Percentiles rank a stretch among this genome's conserved stretches.
Conservation (phyloP, 2,888 invertebrate species). For the Ctena decussata region DNA sequence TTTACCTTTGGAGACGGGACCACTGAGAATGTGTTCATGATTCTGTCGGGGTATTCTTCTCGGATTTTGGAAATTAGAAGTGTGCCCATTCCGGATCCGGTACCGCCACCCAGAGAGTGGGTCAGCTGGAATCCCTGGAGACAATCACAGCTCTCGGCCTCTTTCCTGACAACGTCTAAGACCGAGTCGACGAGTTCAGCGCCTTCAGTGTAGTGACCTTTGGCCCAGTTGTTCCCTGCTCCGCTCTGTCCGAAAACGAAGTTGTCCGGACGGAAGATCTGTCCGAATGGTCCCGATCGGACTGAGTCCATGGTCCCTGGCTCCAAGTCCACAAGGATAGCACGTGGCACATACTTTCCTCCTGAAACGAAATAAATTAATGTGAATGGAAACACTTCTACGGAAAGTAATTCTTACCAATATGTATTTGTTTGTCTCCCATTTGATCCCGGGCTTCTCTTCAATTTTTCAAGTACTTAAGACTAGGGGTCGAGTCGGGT, state of each 20-base stretch:
- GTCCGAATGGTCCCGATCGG: slow-evolving; percentile 8
- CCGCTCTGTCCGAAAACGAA: not conserved
- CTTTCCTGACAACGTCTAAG: slow-evolving; percentile 88
- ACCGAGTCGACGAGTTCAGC: slow-evolving; percentile 89
- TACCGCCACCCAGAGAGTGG: slow-evolving; percentile 94
- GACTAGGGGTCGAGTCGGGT: no score
- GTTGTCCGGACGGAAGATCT: not conserved
- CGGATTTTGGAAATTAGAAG: slow-evolving; percentile 97
- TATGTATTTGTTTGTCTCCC: no score
- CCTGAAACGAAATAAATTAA: slow-evolving; percentile 33
- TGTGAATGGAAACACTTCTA: no score
- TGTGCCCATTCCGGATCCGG: slow-evolving; percentile 96
- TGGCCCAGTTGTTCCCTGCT: not conserved
- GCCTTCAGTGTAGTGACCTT: slow-evolving; percentile 97
- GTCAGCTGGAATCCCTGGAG: slow-evolving; percentile 85
- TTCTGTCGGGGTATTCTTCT: slow-evolving; percentile 99
- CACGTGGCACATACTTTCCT: slow-evolving; percentile 94
- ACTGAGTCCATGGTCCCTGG: slow-evolving; percentile 99
- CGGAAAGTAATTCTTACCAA: no score
- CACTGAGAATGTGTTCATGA: slow-evolving; percentile 99
- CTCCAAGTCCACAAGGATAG: slow-evolving; percentile 91
- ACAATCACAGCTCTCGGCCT: slow-evolving; percentile 83
- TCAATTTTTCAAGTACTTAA: no score
- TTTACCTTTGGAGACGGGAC: slow-evolving; percentile 93
- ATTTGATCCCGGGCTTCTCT: no score